Evolutionary conservation across 2,113 vertebrate genomes (phyloP).

Genomic region (Halichoeres trimaculatus): DNA sequence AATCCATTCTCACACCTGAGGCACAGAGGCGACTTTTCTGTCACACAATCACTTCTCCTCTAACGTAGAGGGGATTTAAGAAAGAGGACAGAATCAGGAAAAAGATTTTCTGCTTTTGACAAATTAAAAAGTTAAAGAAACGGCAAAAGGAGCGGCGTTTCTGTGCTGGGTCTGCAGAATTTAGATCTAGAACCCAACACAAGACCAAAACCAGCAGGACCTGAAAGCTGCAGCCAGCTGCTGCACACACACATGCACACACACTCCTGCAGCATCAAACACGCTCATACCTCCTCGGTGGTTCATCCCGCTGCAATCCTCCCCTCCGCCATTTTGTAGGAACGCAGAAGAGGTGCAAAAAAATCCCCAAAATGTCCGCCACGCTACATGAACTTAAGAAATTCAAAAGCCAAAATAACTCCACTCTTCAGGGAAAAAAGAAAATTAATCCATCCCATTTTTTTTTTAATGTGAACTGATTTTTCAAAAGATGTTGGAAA

Average conservation of each 20-base stretch:
- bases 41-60: no score
- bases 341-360: slow-evolving; percentile 23
- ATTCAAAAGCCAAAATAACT: background rate
- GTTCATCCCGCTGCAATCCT: slow-evolving; percentile 31
- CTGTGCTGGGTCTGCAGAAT: background rate
- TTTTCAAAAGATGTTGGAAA: slow-evolving; percentile 2
- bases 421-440: background rate
- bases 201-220: background rate
- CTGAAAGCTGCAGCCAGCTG: slow-evolving; percentile 3
- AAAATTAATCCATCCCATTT: background rate
- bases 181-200: background rate
- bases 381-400: slow-evolving; percentile 2
- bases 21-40: no score
- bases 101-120: no score
- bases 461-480: background rate
- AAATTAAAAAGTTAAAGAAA: no score
- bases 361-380: slow-evolving; percentile 71
- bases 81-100: no score
- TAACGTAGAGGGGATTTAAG: no score
- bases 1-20: background rate
- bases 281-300: slow-evolving; percentile 57
- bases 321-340: slow-evolving; percentile 73
- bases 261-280: background rate
- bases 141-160: background rate
- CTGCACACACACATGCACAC: slow-evolving; percentile 14